Evolutionary conservation across 2,888 invertebrate genomes (phyloP).

Genomic region (Scaptomyza tumidula): DNA sequence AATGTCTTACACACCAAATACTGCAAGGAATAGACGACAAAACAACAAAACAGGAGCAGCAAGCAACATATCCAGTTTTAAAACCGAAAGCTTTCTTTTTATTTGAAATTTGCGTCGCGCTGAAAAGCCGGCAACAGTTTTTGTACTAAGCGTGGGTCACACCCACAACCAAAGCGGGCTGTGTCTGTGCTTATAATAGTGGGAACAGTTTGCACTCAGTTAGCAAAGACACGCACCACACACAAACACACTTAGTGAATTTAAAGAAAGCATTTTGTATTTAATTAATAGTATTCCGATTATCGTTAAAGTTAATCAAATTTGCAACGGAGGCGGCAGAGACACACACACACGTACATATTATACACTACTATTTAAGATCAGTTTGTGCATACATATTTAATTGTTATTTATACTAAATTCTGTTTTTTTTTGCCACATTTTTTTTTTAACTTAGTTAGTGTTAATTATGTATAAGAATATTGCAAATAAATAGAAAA

Average conservation of each 20-base stretch:
- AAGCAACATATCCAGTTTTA: background rate
- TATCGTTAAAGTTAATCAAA: slow-evolving; percentile 36
- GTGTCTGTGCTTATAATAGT: slow-evolving; percentile 16
- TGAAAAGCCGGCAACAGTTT: slow-evolving; percentile 31
- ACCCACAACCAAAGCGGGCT: background rate
- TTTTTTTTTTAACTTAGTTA: slow-evolving; percentile 25
- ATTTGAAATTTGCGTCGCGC: slow-evolving; percentile 14
- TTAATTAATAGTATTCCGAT: slow-evolving; percentile 63
- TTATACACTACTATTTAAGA: background rate
- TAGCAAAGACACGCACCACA: slow-evolving; percentile 26
- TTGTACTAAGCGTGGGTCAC: slow-evolving; percentile 3
- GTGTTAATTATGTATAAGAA: slow-evolving; percentile 18
- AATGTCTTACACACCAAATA: slow-evolving; percentile 80
- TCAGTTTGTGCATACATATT: slow-evolving; percentile 9
- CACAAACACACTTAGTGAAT: slow-evolving; percentile 8
- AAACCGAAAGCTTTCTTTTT: slow-evolving; percentile 25
- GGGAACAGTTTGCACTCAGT: slow-evolving; percentile 27
- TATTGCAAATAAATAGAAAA: slow-evolving; percentile 6
- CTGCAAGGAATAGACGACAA: slow-evolving; percentile 64
- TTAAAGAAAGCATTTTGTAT: slow-evolving; percentile 51
- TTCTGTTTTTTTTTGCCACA: background rate
- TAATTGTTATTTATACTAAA: slow-evolving; percentile 41
- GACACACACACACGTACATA: background rate
- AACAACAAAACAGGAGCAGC: background rate
- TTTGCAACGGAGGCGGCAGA: slow-evolving; percentile 24